These are phyloP conservation scores for Martes martes DNA, from an alignment of 2,113 vertebrate species.

Conservation along the genomic window DNA sequence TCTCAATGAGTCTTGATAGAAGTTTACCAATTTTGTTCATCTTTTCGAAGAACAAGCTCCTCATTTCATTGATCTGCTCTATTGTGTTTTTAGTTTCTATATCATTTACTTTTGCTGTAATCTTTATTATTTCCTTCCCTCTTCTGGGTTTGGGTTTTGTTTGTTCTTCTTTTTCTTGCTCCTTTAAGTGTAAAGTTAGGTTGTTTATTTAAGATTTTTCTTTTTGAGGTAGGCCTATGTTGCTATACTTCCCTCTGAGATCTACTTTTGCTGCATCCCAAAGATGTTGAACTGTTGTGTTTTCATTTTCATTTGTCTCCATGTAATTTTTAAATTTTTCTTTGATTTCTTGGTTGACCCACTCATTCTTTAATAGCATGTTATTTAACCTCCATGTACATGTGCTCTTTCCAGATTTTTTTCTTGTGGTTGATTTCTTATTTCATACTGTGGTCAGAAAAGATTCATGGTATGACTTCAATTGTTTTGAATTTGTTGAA, in stretches of 20 bases:
- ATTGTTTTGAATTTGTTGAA: neutral
- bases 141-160: neutral
- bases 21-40: neutral
- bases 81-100: neutral
- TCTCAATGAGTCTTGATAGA: neutral
- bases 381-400: neutral
- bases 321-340: no score
- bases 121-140: neutral
- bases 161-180: neutral
- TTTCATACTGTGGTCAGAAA: neutral
- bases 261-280: no score
- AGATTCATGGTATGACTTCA: neutral
- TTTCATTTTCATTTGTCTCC: no score
- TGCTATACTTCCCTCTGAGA: no score
- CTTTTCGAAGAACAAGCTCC: neutral
- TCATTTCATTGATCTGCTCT: neutral
- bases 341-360: no score
- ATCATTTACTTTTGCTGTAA: neutral
- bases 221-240: no score
- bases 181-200: no score
- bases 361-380: neutral
- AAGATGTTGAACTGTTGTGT: no score
- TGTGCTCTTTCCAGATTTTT: neutral
- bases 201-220: no score
- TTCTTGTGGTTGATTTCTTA: neutral